Conservation (phyloP, 2,113 vertebrate genomes). For the Phylloscopus trochilus region DNA sequence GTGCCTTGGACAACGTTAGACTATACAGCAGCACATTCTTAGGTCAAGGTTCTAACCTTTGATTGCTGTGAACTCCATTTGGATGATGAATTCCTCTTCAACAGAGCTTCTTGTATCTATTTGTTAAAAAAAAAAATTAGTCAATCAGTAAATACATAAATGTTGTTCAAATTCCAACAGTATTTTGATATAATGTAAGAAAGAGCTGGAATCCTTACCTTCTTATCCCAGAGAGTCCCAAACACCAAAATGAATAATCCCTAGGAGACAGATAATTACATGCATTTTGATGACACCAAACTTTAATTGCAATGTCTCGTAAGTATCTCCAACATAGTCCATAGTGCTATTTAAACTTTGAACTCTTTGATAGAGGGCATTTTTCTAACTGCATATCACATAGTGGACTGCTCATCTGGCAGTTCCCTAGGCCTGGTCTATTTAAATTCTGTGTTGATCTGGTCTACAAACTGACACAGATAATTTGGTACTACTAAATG, state of each 20-base stretch:
- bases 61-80: constrained; percentile 77
- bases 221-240: constrained; percentile 78
- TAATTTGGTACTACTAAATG: not conserved
- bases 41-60: constrained; percentile 65
- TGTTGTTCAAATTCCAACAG: not conserved
- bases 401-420: not conserved
- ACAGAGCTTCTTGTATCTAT: constrained; percentile 76
- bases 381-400: not conserved
- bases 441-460: not conserved
- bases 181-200: not conserved
- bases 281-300: not conserved
- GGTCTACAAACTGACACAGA: not conserved
- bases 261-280: constrained; percentile 58
- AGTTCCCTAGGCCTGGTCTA: not conserved
- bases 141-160: not conserved
- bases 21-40: not conserved
- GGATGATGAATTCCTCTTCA: constrained; percentile 71
- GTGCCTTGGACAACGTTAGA: not conserved
- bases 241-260: constrained; percentile 80
- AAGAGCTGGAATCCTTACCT: constrained; percentile 64
- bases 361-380: not conserved
- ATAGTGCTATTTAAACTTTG: not conserved
- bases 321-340: not conserved
- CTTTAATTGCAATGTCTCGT: not conserved
- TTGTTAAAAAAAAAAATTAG: constrained; percentile 40